phyloP scores from a whole-genome alignment of 2,888 invertebrate species.

The Ophraella communa region DNA sequence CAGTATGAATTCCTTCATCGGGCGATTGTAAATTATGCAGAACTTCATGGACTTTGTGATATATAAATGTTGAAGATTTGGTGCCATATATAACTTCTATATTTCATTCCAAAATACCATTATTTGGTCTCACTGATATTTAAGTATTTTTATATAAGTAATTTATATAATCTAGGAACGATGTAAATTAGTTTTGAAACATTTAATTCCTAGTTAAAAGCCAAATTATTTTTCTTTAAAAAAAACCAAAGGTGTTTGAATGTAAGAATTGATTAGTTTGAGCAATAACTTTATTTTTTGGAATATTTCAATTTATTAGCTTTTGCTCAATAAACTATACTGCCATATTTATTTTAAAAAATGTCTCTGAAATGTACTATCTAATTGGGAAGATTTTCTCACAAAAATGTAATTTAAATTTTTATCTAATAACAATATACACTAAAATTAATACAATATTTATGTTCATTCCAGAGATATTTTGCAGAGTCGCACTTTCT shows the following conservation, averaged over 20 bases:
- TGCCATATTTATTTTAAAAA: slow-evolving; percentile 24
- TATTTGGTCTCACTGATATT: slow-evolving; percentile 46
- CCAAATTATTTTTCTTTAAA: slow-evolving; percentile 40
- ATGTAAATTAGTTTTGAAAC: slow-evolving; percentile 37
- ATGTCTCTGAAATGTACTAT: slow-evolving; percentile 18
- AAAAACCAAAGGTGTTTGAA: slow-evolving; percentile 47
- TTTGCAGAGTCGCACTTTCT: neutral
- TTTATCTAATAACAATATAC: no score
- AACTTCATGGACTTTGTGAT: slow-evolving; percentile 80
- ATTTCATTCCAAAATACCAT: slow-evolving; percentile 49
- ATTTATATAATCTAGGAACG: slow-evolving; percentile 44
- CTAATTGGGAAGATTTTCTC: no score
- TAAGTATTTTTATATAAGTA: slow-evolving; percentile 53
- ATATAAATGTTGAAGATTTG: slow-evolving; percentile 48
- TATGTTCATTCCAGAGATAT: slow-evolving; percentile 6
- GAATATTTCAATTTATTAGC: slow-evolving; percentile 27
- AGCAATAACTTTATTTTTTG: slow-evolving; percentile 29
- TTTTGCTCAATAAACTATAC: slow-evolving; percentile 36
- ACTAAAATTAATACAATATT: no score
- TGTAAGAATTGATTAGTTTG: slow-evolving; percentile 35
- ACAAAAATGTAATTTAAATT: no score
- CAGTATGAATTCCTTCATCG: slow-evolving; percentile 94
- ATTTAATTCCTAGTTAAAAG: slow-evolving; percentile 40
- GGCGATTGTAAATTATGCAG: slow-evolving; percentile 88
- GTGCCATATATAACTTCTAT: slow-evolving; percentile 48